Base-by-base conservation (phyloP, 2,888 invertebrate genomes). In the Branchipolynoe longqiensis region DNA sequence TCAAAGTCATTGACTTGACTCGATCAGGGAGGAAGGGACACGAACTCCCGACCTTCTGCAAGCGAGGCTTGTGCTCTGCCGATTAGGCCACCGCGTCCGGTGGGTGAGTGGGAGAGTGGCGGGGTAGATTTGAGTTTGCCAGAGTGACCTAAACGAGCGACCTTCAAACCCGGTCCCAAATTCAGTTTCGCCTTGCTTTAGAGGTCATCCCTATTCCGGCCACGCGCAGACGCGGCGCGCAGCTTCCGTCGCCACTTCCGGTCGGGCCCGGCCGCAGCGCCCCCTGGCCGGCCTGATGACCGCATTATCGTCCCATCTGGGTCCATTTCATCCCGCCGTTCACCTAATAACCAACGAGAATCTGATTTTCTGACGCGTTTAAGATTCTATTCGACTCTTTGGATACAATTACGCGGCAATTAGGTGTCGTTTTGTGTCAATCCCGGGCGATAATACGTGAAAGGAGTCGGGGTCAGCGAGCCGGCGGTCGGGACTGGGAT, bases 341-440 rank as follows among this genome's bases (percentile, higher is more conserved):
- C 78, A 78, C 78, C 78, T 78, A 78, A 78, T 78, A 78, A 78
- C 78, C 78, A 78, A 78, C 78, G 78, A 78, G 78, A 78, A 78
- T 78, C 78, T 78, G 48, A 78, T 78, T 78, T 78, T 78, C 78
- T 78, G 78, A 54, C 78, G 78, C 78, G 78, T 78, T 78, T 78
- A 78, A 78, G 78, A 78, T 78, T 78, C 78, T 78, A 78, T 78
- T 78, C 78, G 78, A 78, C 78, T 78, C 78, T 78, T 78, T 78
- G 78, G 78, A 78, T 78, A 78, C 78, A 41, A 78, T 78, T 78
- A 78, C 25, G 41, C 48, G 28, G 48, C 78, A 78, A 78, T 78
- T 78, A 78, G 78, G 78, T 78, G 78, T 78, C 78, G 78, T 78
- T 78, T 78, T 78, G 78, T 78, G 78, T 78, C 78, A 78, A 78